Evolutionary conservation across 1,140 invertebrate species (phyloP), one percentile per base, ranked within the genome.

Genomic region (Ostrea edulis): DNA sequence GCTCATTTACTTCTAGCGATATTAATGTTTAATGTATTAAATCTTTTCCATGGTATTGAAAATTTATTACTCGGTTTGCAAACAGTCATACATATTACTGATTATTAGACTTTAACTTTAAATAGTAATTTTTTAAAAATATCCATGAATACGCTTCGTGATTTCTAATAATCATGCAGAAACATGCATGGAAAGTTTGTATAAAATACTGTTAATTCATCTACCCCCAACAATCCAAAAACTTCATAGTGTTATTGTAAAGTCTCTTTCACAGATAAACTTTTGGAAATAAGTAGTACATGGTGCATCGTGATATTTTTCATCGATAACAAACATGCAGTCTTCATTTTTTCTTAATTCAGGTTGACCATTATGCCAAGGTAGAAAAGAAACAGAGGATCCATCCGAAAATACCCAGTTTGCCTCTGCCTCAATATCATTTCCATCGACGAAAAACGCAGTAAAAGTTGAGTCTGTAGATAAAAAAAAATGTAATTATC

Each of bases 231-330:
- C 2, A 1, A 20, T 20, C 20, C 0, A 17, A 17, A 62, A 17
- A 62, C 7, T 20, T 20, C 14, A 62, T 20, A 62, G 55, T n/a
- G n/a, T 0, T 29, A 77, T 35, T 9, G 29, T 25, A 25, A 77
- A 77, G 29, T 29, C 12, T 77, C 22, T 77, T 17, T 77, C 68
- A 77, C 68, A 77, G 8, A 77, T 12, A 77, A 77, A 77, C 3
- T 14, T 35, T 14, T 5, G 2, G 7, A 35, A 2, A 44, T 14
- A 29, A 11, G 14, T 17, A 2, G 25, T 12, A 25, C 68, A 77
- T 35, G 68, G 29, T 4, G 68, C 68, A 77, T 77, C 68, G 17
- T 77, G 68, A 77, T 14, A 77, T 77, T 77, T 77, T 77, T 25
- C 9, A 77, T 29, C 4, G 12, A 35, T 2, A 77, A 77, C 9